Conservation (phyloP, 2,888 invertebrate species). For the Amiota communis region DNA sequence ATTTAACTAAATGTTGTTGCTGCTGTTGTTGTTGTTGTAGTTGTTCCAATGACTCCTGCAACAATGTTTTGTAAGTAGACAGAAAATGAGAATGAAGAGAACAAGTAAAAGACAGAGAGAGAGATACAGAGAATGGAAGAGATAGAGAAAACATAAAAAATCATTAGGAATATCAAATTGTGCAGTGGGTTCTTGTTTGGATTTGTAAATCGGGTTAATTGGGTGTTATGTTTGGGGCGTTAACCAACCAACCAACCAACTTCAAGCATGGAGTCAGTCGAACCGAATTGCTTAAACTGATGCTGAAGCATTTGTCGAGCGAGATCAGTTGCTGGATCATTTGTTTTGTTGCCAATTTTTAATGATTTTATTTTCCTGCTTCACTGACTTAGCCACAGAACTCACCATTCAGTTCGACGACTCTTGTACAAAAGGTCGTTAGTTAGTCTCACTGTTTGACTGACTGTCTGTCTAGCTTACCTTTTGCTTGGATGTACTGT, state of each 20-base stretch:
- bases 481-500: conserved; percentile 2
- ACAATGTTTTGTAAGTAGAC: conserved; percentile 10
- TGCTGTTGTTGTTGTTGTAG: conserved; percentile 39
- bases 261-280: background rate
- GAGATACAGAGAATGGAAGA: too few relatives aligned
- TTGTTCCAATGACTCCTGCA: conserved; percentile 28
- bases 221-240: conserved; percentile 64
- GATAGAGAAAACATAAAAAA: conserved; percentile 37
- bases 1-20: conserved; percentile 67
- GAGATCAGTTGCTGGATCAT: conserved; percentile 9
- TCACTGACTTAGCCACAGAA: too few relatives aligned
- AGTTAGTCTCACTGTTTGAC: background rate
- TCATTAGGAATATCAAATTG: too few relatives aligned
- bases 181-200: conserved; percentile 47
- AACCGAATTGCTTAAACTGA: conserved; percentile 19
- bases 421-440: conserved; percentile 49
- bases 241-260: conserved; percentile 44
- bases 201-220: conserved; percentile 68
- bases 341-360: conserved; percentile 10
- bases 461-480: background rate
- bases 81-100: conserved; percentile 6
- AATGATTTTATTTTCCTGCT: conserved; percentile 57
- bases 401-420: conserved; percentile 24
- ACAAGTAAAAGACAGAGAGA: background rate
- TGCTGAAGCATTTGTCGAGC: conserved; percentile 17